phyloP scores from a whole-genome alignment of 1,140 invertebrate species.

The Drosophila chauvacae region DNA sequence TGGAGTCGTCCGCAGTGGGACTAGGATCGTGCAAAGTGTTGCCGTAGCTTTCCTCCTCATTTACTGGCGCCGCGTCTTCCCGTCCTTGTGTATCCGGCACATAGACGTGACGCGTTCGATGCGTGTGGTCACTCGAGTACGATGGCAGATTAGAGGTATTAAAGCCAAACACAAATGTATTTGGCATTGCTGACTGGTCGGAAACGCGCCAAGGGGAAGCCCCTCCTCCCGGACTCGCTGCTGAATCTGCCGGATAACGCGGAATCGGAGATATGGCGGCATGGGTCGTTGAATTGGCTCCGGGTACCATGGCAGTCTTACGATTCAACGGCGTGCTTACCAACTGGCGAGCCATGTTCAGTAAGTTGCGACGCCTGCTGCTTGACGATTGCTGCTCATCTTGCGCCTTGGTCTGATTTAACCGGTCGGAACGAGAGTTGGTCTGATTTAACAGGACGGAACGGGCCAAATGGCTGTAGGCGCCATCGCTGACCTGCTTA shows the following conservation, averaged over 20 bases:
- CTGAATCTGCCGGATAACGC: neutral
- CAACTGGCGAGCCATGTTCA: constrained; percentile 61
- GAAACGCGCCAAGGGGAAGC: constrained; percentile 75
- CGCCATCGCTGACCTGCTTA: constrained; percentile 29
- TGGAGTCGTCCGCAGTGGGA: constrained; percentile 61
- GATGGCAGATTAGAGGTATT: constrained; percentile 74
- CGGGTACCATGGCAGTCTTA: constrained; percentile 2
- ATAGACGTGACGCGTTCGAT: constrained; percentile 44
- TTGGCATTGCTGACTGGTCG: constrained; percentile 57
- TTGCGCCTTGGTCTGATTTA: constrained; percentile 58
- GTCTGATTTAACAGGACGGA: constrained; percentile 65
- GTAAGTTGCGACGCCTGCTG: constrained; percentile 40
- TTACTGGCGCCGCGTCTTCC: neutral
- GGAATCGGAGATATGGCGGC: constrained; percentile 57
- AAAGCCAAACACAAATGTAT: constrained; percentile 64
- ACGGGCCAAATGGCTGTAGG: constrained; percentile 69
- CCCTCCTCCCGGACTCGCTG: constrained; percentile 3
- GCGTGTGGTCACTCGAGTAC: constrained; percentile 73
- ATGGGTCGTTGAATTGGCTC: neutral
- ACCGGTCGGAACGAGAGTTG: constrained; percentile 60
- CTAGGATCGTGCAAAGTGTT: neutral
- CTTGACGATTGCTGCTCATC: neutral
- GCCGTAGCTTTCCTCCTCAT: constrained; percentile 6
- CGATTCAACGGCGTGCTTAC: constrained; percentile 66
- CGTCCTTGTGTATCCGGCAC: constrained; percentile 39